Conservation (phyloP, 2,888 invertebrate genomes). For the Acrobasis repandana region DNA sequence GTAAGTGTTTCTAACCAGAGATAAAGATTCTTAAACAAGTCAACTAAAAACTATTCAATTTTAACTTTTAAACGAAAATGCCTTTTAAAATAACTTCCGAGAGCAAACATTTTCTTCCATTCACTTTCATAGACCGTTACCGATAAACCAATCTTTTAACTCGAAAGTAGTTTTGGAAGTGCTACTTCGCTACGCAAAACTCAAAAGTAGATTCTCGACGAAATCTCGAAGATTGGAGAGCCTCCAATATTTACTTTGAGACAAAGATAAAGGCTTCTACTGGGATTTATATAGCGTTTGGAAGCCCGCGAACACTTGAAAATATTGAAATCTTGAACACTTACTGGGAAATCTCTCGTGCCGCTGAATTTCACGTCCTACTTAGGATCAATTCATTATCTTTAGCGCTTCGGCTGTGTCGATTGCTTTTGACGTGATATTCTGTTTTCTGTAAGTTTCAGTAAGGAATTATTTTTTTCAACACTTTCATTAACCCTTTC, state of each 20-base stretch:
- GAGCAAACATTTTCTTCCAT: too few relatives aligned
- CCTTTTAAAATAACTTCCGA: too few relatives aligned
- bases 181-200: neutral
- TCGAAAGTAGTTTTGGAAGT: conserved; percentile 12
- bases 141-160: neutral
- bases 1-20: too few relatives aligned
- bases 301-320: conserved; percentile 41
- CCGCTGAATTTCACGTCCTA: neutral
- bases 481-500: too few relatives aligned
- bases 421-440: too few relatives aligned
- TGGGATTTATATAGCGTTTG: conserved; percentile 56
- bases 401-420: neutral
- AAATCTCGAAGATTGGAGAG: conserved; percentile 24
- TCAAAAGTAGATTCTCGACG: conserved; percentile 2
- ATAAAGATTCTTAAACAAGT: too few relatives aligned
- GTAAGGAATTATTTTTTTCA: too few relatives aligned
- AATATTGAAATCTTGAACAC: conserved; percentile 10
- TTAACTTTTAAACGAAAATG: too few relatives aligned
- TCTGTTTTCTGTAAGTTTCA: too few relatives aligned
- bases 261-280: conserved; percentile 59
- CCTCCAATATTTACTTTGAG: conserved; percentile 54
- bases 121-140: too few relatives aligned
- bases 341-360: neutral
- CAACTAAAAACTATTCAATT: too few relatives aligned
- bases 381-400: neutral